Conservation (phyloP, 37 sponge, comb jelly and placozoan species). For the Halichondria panicea region DNA sequence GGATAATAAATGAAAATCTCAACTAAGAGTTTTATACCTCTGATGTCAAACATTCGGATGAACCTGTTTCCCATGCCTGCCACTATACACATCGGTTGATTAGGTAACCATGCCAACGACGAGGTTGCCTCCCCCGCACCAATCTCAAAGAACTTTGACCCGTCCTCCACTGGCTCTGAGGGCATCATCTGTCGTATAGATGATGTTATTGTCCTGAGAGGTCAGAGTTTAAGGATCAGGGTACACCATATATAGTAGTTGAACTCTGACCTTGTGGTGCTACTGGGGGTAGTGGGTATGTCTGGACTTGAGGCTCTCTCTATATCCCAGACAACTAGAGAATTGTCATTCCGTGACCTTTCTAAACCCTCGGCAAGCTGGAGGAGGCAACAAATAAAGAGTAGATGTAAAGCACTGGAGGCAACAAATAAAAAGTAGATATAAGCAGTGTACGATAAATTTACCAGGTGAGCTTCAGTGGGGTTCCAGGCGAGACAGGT, state of each 20-base stretch:
- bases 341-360: constrained; percentile 40
- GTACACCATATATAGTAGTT: not conserved
- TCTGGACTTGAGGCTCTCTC: constrained; percentile 22
- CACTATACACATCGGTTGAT: constrained; percentile 31
- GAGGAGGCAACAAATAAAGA: constrained; percentile 10
- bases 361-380: constrained; percentile 61
- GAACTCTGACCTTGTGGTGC: not conserved
- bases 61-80: constrained; percentile 64
- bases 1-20: not conserved
- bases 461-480: constrained; percentile 38
- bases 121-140: constrained; percentile 49
- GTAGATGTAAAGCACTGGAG: constrained; percentile 1
- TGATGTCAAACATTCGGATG: constrained; percentile 68
- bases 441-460: not conserved
- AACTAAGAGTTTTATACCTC: constrained; percentile 45
- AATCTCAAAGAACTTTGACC: constrained; percentile 41
- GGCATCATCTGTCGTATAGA: not conserved
- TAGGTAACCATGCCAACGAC: constrained; percentile 64
- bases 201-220: too few species aligned
- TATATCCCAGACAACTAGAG: constrained; percentile 61
- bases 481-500: constrained; percentile 63
- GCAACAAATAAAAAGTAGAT: not conserved
- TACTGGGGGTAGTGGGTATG: not conserved
- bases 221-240: not conserved
- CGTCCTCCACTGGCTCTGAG: constrained; percentile 14